A percentile compares a stretch with the other conserved stretches of the same genome.
Conservation (phyloP, 2,113 vertebrate genomes). For the Cynocephalus volans region DNA sequence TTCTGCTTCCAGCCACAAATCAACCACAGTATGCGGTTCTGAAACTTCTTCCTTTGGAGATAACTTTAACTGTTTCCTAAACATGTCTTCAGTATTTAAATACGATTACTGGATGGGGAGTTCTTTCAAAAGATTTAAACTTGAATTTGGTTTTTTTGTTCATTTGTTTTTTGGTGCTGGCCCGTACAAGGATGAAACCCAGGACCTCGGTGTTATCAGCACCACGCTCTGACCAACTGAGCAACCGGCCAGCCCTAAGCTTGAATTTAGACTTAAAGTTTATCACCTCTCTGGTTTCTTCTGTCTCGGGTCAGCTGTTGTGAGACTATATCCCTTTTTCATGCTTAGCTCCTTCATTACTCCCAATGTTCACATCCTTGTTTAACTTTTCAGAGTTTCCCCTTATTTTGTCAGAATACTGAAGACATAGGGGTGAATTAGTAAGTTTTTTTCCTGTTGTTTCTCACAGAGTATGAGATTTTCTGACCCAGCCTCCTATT, state of each 20-base stretch:
- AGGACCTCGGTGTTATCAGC: too few species aligned
- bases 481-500: slow-evolving; percentile 15
- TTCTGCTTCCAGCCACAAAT: slow-evolving; percentile 93
- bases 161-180: too few species aligned
- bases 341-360: background rate
- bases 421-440: background rate
- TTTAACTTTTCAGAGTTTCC: background rate
- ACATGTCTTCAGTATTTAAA: background rate
- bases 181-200: too few species aligned
- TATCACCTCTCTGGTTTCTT: background rate
- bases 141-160: background rate
- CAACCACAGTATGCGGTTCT: slow-evolving; percentile 90
- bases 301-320: background rate
- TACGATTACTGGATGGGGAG: background rate
- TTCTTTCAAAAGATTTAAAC: background rate
- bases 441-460: background rate
- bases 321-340: background rate
- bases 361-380: background rate
- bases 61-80: background rate
- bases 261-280: background rate
- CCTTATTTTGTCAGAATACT: background rate
- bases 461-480: background rate
- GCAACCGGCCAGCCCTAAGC: too few species aligned
- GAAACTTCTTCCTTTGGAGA: background rate
- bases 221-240: too few species aligned